A percentile compares a stretch with the other conserved stretches of the same genome.
Evolutionary conservation across 2,113 vertebrate species (phyloP).

Genomic region (Oryctolagus cuniculus): DNA sequence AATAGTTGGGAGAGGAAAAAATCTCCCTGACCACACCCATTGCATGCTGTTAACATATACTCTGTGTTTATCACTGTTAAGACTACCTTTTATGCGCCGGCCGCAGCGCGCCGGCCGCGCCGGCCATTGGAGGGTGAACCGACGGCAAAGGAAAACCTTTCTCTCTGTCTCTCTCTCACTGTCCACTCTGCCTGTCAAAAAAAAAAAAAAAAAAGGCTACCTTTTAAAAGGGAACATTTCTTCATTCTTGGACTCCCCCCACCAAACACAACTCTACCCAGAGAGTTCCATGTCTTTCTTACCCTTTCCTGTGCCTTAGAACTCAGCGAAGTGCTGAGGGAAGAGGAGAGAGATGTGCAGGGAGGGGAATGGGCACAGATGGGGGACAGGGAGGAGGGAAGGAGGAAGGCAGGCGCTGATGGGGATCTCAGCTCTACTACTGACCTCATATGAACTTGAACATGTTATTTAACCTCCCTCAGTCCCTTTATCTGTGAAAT

Average conservation of each 20-base stretch:
- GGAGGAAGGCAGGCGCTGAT: not conserved
- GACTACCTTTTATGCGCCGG: not conserved
- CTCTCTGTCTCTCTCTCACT: too few relatives aligned
- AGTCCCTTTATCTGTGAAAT: conserved; percentile 7
- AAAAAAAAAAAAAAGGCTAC: too few relatives aligned
- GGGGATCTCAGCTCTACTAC: not conserved
- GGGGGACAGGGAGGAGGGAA: fast-evolving
- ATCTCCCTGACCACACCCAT: not conserved
- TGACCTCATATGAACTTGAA: not conserved
- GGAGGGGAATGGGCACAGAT: not conserved
- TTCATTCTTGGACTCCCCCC: not conserved
- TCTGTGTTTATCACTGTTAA: not conserved
- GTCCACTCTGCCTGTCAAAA: too few relatives aligned
- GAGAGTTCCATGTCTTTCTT: not conserved
- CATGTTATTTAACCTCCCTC: not conserved
- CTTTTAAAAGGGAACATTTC: not conserved
- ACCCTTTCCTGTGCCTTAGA: conserved; percentile 4
- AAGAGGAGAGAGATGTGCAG: not conserved
- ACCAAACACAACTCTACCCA: not conserved
- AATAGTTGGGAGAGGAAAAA: not conserved
- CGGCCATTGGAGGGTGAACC: too few relatives aligned
- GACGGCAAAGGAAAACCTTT: too few relatives aligned
- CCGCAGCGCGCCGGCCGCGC: too few relatives aligned
- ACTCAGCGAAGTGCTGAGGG: not conserved
- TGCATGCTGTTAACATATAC: not conserved